Evolutionary conservation across 2,797 vertebrate genomes (phyloP), one percentile per base, ranked within the genome.

Genomic region (Meriones psammophilus): DNA sequence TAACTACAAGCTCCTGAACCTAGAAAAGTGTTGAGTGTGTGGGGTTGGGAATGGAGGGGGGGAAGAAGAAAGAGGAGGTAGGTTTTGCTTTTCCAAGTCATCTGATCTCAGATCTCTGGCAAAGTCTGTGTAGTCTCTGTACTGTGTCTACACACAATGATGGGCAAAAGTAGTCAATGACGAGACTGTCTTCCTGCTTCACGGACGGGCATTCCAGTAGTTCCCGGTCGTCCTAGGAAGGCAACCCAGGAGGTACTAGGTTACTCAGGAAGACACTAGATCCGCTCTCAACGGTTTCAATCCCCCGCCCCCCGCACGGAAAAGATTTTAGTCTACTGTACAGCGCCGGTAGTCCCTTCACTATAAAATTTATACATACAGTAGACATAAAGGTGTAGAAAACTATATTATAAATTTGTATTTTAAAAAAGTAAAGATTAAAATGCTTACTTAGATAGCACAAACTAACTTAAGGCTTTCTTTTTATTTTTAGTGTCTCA

Each of bases 331-430:
- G 24, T 56, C 9, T 60, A 46, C 8, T 28, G 10, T n/a, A 80
- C n/a, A 64, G 18, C 4, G 42, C 39, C 9, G 79, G 42, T 33
- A 83, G 50, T 36, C 2, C 9, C 42, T 91, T 94, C 62, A 69
- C 56, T 30, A 88, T 18, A 50, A 54, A 93, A 79, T 50, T 69
- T 84, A 42, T n/a, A 69, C 24, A 73, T 20, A 71, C 5, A 30
- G 33, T n/a, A 90, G 42, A 85, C 46, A 24, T 60, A 79, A 94
- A 94, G 12, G 12, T 33, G 4, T 24, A 90, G 94, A 76, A 91
- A 85, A 84, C 50, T n/a, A 39, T 12, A 71, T 79, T 76, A 78
- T 89, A 50, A 9, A 15, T 77, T 71, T 79, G 56, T 20, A 24
- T 62, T 64, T 33, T 28, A 10, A 89, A 78, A 78, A 79, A 15